These are phyloP conservation scores for Oreocharis arfaki DNA, from an alignment of 2,113 vertebrate genomes.

Conservation along the genomic window DNA sequence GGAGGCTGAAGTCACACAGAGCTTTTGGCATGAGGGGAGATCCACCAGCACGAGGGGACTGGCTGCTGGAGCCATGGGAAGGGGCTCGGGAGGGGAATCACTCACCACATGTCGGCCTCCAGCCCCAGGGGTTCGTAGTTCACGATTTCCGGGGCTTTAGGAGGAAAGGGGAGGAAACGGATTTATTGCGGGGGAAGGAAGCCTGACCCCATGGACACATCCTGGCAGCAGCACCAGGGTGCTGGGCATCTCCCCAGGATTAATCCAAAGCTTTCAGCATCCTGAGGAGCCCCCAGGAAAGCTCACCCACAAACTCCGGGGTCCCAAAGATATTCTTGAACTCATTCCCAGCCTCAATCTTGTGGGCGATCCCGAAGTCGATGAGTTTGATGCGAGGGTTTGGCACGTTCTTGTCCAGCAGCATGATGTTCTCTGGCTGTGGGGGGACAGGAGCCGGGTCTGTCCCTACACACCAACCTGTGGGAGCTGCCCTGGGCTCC, in stretches of 20 bases:
- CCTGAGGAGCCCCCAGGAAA: neutral
- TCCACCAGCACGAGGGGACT: rapidly evolving
- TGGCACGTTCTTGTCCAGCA: constrained; percentile 90
- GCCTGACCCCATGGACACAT: neutral
- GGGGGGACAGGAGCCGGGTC: rapidly evolving
- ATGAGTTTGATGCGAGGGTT: constrained; percentile 96
- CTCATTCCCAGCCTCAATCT: constrained; percentile 93
- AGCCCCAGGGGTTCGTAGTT: constrained; percentile 96
- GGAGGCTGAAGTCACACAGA: neutral
- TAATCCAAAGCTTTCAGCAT: neutral
- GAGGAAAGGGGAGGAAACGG: neutral
- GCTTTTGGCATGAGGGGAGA: neutral
- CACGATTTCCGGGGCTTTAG: constrained; percentile 92
- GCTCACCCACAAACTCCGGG: constrained; percentile 93
- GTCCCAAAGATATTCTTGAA: constrained; percentile 99
- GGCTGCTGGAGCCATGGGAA: neutral
- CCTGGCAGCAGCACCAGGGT: neutral
- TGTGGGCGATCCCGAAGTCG: constrained; percentile 95
- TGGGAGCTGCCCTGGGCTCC: neutral
- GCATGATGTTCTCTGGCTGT: constrained; percentile 97
- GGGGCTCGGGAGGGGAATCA: neutral
- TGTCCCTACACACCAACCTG: rapidly evolving
- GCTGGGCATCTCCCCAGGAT: neutral
- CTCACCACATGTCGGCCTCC: constrained; percentile 98
- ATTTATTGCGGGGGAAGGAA: neutral